These are phyloP conservation scores for Rhizomys pruinosus DNA, from an alignment of 2,113 vertebrate species.

Conservation along the genomic window DNA sequence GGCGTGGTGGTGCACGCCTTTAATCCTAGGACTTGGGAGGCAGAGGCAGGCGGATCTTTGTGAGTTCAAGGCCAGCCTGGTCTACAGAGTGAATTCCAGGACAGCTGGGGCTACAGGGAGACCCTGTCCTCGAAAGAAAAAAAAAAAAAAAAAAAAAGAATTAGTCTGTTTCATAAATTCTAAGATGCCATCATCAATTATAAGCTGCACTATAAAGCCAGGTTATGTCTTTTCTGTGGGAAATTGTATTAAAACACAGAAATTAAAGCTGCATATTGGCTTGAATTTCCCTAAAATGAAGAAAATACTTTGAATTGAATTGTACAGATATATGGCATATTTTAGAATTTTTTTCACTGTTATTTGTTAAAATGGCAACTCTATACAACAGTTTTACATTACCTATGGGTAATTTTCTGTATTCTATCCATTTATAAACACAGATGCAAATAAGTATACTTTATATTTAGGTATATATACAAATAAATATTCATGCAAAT, in stretches of 20 bases:
- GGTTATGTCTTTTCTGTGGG: background rate
- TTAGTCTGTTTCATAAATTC: background rate
- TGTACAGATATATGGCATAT: background rate
- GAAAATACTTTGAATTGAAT: background rate
- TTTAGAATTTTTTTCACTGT: background rate
- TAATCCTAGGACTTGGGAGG: too few species aligned
- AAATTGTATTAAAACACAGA: background rate
- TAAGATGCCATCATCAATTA: background rate
- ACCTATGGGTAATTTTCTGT: fast-evolving
- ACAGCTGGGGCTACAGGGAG: too few species aligned
- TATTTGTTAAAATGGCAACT: conserved; percentile 6
- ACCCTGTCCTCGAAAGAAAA: too few species aligned
- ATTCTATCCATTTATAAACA: background rate
- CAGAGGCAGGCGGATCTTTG: too few species aligned
- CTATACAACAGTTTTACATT: too few species aligned
- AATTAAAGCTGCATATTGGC: conserved; percentile 1
- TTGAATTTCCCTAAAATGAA: conserved; percentile 16
- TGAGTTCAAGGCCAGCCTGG: too few species aligned
- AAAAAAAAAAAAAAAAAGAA: too few species aligned
- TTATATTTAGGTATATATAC: too few species aligned
- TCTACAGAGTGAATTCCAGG: too few species aligned
- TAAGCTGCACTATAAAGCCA: background rate
- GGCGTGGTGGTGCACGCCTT: too few species aligned
- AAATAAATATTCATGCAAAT: background rate
- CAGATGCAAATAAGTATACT: background rate